Conservation (phyloP, 1,140 invertebrate species). For the Cecropterus lyciades region DNA sequence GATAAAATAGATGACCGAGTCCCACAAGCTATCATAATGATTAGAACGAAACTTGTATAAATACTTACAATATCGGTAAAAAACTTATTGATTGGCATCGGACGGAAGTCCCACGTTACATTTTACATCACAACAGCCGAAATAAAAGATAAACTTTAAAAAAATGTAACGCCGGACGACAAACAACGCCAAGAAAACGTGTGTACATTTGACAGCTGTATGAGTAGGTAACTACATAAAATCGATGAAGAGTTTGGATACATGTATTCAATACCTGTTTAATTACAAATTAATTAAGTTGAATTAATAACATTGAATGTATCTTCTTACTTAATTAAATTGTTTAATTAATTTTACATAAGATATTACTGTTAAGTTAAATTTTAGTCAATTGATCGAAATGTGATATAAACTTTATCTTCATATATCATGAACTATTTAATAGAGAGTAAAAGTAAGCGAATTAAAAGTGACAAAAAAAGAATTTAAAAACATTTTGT, state of each 20-base stretch:
- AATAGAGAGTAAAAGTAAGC: too few relatives aligned
- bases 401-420: too few relatives aligned
- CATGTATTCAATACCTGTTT: not conserved
- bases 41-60: constrained; percentile 47
- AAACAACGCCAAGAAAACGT: constrained; percentile 83
- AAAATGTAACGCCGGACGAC: constrained; percentile 77
- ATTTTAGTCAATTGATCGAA: too few relatives aligned
- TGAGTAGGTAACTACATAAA: constrained; percentile 32
- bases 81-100: constrained; percentile 62
- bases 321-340: too few relatives aligned
- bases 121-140: constrained; percentile 72
- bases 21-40: constrained; percentile 14
- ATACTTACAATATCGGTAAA: constrained; percentile 68
- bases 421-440: too few relatives aligned
- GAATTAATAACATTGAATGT: too few relatives aligned
- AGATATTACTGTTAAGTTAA: too few relatives aligned
- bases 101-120: constrained; percentile 61
- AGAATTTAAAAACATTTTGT: too few relatives aligned
- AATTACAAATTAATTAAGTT: too few relatives aligned
- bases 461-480: too few relatives aligned
- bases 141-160: constrained; percentile 73
- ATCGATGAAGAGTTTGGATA: constrained; percentile 34
- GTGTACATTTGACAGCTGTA: constrained; percentile 67
- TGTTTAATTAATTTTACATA: too few relatives aligned
- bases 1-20: constrained; percentile 38